A percentile compares a stretch with the other conserved stretches of the same genome.
phyloP scores from a whole-genome alignment of 2,797 vertebrate genomes.

The Huso huso region DNA sequence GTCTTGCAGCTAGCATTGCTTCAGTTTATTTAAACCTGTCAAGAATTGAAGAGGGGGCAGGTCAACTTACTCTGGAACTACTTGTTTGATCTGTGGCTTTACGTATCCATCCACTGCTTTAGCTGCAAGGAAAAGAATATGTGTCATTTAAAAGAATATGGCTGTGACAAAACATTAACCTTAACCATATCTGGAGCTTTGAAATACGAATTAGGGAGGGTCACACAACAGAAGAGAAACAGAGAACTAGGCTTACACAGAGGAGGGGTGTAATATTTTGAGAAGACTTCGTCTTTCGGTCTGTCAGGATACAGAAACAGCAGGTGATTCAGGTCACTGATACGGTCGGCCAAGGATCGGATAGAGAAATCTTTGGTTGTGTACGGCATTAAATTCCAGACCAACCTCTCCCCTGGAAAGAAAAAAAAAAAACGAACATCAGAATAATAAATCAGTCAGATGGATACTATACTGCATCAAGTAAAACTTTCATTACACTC shows the following conservation, averaged over 20 bases:
- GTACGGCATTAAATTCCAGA: slow-evolving; percentile 96
- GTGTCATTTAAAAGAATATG: no score
- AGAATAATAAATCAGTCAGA: no score
- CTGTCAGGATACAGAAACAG: slow-evolving; percentile 82
- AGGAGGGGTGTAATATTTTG: slow-evolving; percentile 91
- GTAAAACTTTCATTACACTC: no score
- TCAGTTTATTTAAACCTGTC: neutral
- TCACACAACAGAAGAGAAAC: neutral
- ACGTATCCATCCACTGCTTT: slow-evolving; percentile 90
- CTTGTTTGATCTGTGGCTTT: slow-evolving; percentile 94
- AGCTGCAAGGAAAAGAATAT: slow-evolving; percentile 43
- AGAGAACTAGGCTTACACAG: slow-evolving; percentile 62
- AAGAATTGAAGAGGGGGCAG: neutral
- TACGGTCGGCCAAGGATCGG: slow-evolving; percentile 86
- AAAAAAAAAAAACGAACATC: slow-evolving; percentile 24
- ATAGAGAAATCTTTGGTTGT: slow-evolving; percentile 95
- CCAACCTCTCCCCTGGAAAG: slow-evolving; percentile 78
- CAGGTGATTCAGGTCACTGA: slow-evolving; percentile 88
- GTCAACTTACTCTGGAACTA: slow-evolving; percentile 82
- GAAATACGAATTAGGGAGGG: no score
- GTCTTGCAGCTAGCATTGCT: neutral
- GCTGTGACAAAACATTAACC: neutral
- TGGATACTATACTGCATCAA: no score
- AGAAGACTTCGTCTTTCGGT: slow-evolving; percentile 88
- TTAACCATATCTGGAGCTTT: neutral